Percentiles rank a stretch among this genome's conserved stretches.
Evolutionary conservation across 2,888 invertebrate species (phyloP).

Genomic region (Yponomeuta evonymella): DNA sequence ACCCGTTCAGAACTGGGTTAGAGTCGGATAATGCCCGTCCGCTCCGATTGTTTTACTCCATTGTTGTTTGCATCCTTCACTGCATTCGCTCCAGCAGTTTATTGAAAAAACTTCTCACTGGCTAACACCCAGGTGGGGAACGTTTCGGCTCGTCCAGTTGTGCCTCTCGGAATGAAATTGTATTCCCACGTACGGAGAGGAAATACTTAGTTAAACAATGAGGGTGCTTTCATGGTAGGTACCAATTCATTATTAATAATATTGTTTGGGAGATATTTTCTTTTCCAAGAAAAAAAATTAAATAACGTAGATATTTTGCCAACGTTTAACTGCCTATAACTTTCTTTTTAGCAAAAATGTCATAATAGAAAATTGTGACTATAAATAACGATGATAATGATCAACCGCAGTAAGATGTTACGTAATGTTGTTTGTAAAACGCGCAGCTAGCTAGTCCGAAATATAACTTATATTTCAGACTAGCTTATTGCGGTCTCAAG

Average conservation of each 20-base stretch:
- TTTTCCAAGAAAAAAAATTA: neutral
- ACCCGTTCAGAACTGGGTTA: conserved; percentile 51
- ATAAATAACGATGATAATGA: neutral
- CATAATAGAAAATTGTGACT: neutral
- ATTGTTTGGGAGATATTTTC: neutral
- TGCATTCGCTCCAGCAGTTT: conserved; percentile 25
- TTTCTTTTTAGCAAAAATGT: neutral
- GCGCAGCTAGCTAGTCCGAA: neutral
- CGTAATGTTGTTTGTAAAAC: neutral
- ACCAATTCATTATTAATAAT: no score
- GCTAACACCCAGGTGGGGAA: conserved; percentile 19
- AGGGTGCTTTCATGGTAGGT: no score
- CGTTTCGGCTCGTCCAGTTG: conserved; percentile 20
- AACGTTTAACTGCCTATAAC: neutral
- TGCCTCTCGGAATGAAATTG: neutral
- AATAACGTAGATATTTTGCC: neutral
- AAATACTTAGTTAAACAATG: no score
- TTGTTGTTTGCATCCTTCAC: conserved; percentile 47
- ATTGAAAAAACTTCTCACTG: conserved; percentile 22
- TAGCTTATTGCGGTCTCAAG: conserved; percentile 10
- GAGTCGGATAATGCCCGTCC: conserved; percentile 51
- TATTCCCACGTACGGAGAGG: no score
- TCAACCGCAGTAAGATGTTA: neutral
- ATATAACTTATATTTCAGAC: neutral
- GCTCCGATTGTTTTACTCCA: conserved; percentile 46